Conservation (phyloP, 2,113 vertebrate species). For the Miniopterus natalensis region DNA sequence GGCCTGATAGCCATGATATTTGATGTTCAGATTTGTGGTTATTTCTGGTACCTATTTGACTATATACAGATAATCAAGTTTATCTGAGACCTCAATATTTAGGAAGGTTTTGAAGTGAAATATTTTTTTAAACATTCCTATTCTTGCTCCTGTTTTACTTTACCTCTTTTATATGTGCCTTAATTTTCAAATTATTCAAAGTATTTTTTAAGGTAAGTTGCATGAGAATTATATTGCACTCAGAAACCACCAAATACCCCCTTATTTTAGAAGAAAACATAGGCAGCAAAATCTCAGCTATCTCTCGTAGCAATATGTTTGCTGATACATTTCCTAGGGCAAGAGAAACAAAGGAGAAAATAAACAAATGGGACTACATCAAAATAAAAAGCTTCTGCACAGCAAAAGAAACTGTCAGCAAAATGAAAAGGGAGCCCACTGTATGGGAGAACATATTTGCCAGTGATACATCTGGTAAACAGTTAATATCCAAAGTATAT, state of each 20-base stretch:
- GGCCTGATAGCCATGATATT: neutral
- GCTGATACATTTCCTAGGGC: no score
- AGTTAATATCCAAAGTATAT: no score
- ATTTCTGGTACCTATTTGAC: neutral
- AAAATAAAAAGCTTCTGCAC: no score
- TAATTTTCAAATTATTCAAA: conserved; percentile 9
- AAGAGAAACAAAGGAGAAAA: no score
- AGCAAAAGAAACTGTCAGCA: no score
- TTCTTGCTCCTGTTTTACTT: neutral
- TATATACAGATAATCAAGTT: conserved; percentile 1
- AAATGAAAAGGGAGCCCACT: no score
- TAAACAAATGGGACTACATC: no score
- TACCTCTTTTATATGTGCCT: neutral
- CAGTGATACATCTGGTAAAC: no score
- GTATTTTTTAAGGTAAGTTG: conserved; percentile 12
- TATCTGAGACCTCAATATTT: conserved; percentile 26
- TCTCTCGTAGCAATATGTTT: no score
- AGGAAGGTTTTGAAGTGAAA: neutral
- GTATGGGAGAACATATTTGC: no score
- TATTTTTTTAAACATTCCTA: conserved; percentile 25
- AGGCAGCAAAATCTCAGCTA: no score
- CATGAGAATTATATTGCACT: conserved; percentile 13
- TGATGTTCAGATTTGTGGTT: conserved; percentile 10
- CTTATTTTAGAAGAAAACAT: no score
- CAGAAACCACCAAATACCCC: neutral